Evolutionary conservation across 2,797 vertebrate species (phyloP).

Genomic region (Morus bassanus): DNA sequence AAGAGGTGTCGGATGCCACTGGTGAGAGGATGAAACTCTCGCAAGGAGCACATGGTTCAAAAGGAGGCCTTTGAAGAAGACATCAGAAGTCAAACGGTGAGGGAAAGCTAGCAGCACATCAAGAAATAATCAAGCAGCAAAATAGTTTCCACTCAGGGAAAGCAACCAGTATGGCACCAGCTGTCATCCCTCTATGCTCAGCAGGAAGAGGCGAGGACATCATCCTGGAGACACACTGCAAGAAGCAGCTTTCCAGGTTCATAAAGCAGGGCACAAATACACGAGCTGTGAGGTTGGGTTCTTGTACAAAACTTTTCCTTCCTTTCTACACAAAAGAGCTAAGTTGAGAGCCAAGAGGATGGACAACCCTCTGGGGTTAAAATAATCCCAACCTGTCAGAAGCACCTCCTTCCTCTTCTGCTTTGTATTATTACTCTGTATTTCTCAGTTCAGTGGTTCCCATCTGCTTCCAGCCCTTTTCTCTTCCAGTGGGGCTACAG

Average conservation of each 20-base stretch:
- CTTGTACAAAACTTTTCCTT: neutral
- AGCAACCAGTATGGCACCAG: neutral
- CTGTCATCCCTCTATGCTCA: neutral
- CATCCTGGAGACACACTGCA: neutral
- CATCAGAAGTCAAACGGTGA: neutral
- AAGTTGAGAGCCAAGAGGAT: neutral
- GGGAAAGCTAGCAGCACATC: neutral
- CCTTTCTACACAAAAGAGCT: neutral
- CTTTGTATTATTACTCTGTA: neutral
- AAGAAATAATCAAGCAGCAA: neutral
- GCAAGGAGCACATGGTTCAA: neutral
- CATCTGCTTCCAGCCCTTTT: neutral
- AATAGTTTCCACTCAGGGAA: neutral
- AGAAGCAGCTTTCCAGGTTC: neutral
- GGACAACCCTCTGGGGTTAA: neutral
- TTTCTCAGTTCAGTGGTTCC: neutral
- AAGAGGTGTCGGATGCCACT: neutral
- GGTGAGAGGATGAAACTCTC: neutral
- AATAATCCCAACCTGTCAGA: neutral
- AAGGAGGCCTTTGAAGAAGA: neutral
- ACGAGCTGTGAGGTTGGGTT: accelerated
- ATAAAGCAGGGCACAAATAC: neutral
- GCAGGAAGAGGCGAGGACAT: neutral
- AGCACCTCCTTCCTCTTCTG: neutral
- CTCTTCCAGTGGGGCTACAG: neutral